Percentiles rank a stretch among this genome's conserved stretches.
Conservation (phyloP, 2,888 invertebrate genomes). For the Rhingia campestris region DNA sequence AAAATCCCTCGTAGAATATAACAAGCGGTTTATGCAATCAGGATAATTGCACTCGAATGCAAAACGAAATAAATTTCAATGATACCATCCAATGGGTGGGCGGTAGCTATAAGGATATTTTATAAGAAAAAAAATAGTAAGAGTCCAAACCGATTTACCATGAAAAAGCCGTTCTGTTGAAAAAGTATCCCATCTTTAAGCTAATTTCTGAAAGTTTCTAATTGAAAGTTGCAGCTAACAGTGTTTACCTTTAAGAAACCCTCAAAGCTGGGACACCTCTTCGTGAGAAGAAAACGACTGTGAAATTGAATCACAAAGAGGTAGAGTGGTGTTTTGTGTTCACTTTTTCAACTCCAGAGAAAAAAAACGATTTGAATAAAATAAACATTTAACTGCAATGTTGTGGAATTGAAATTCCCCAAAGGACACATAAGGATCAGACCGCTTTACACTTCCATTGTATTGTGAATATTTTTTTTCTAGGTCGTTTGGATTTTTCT, state of each 20-base stretch:
- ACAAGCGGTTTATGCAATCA: constrained; percentile 32
- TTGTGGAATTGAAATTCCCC: constrained; percentile 72
- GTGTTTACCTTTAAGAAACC: constrained; percentile 25
- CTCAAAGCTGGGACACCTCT: constrained; percentile 21
- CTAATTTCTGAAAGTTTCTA: constrained; percentile 51
- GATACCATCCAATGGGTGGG: constrained; percentile 3
- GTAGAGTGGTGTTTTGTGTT: background rate
- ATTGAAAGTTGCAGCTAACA: constrained; percentile 41
- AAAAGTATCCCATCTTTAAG: background rate
- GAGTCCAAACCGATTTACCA: background rate
- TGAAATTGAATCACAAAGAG: constrained; percentile 54
- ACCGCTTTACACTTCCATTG: constrained; percentile 36
- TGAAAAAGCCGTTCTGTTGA: constrained; percentile 4
- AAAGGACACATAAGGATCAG: constrained; percentile 66
- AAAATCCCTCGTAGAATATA: background rate
- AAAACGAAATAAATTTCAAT: constrained; percentile 40
- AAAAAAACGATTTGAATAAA: constrained; percentile 64
- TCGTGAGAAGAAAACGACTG: constrained; percentile 26
- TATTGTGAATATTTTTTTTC: constrained; percentile 24
- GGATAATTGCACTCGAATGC: constrained; percentile 55
- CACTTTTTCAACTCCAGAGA: background rate
- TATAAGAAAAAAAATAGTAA: background rate
- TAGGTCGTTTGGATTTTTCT: background rate
- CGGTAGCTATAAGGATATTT: background rate
- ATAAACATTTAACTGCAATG: constrained; percentile 72